phyloP scores from a whole-genome alignment of 2,797 vertebrate species.

The Molossus molossus region DNA sequence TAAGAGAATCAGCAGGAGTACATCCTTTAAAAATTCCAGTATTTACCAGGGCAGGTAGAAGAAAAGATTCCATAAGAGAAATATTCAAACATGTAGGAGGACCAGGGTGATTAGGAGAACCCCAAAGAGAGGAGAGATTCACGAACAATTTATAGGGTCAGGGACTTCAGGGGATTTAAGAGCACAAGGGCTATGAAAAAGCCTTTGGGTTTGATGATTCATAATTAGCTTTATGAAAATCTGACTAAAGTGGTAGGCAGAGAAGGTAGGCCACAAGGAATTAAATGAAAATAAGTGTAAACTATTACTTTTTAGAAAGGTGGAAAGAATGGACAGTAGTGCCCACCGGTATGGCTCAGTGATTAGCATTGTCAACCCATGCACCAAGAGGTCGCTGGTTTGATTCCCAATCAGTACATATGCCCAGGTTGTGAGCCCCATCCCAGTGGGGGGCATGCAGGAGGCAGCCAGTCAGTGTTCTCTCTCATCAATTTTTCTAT shows the following conservation, averaged over 20 bases:
- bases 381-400: too few relatives aligned
- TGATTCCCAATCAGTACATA: too few relatives aligned
- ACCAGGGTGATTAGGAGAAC: conserved; percentile 22
- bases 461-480: too few relatives aligned
- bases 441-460: too few relatives aligned
- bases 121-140: neutral
- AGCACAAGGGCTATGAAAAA: neutral
- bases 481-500: too few relatives aligned
- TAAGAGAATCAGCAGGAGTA: conserved; percentile 46
- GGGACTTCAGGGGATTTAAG: neutral
- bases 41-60: neutral
- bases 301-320: neutral
- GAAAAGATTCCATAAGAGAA: conserved; percentile 39
- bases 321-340: neutral
- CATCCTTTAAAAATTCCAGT: conserved; percentile 20
- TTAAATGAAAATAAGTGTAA: conserved; percentile 29
- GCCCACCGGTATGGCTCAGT: too few relatives aligned
- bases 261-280: neutral
- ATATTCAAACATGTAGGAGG: neutral
- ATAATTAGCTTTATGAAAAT: conserved; percentile 25
- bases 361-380: too few relatives aligned
- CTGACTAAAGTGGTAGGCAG: neutral
- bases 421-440: too few relatives aligned
- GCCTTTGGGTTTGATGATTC: neutral
- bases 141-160: conserved; percentile 11